phyloP scores from a whole-genome alignment of 2,888 invertebrate genomes.

The Mellilla xanthometata region DNA sequence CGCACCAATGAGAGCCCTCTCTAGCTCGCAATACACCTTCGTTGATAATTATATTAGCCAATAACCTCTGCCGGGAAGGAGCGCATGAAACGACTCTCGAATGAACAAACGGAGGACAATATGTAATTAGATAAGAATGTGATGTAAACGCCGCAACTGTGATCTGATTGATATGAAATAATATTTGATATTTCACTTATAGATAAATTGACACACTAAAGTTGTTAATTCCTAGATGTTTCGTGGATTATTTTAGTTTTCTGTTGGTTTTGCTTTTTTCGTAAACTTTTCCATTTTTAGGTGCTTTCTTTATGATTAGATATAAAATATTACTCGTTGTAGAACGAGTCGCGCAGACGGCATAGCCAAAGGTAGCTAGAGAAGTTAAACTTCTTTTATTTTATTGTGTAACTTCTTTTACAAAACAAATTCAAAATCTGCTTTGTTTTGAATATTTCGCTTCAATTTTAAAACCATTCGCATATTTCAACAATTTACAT shows the following conservation, averaged over 20 bases:
- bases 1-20: slow-evolving; percentile 83
- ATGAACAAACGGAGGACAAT: slow-evolving; percentile 78
- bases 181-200: slow-evolving; percentile 83
- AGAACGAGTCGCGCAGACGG: slow-evolving; percentile 64
- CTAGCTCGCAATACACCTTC: slow-evolving; percentile 53
- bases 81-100: slow-evolving; percentile 61
- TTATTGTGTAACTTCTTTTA: slow-evolving; percentile 34
- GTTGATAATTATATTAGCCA: slow-evolving; percentile 47
- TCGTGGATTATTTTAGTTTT: slow-evolving; percentile 42
- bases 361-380: slow-evolving; percentile 79
- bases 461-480: slow-evolving; percentile 34
- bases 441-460: slow-evolving; percentile 36
- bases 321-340: slow-evolving; percentile 56
- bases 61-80: slow-evolving; percentile 54
- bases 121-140: slow-evolving; percentile 81
- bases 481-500: slow-evolving; percentile 26
- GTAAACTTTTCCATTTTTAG: slow-evolving; percentile 56
- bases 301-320: slow-evolving; percentile 74
- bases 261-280: slow-evolving; percentile 43
- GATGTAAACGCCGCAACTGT: slow-evolving; percentile 83
- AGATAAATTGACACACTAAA: slow-evolving; percentile 75
- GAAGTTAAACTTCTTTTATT: slow-evolving; percentile 69
- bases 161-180: slow-evolving; percentile 83
- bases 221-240: slow-evolving; percentile 62
- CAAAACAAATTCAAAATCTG: slow-evolving; percentile 35